Evolutionary conservation across 2,888 invertebrate genomes (phyloP).

Genomic region (Ptychoptera albimana): DNA sequence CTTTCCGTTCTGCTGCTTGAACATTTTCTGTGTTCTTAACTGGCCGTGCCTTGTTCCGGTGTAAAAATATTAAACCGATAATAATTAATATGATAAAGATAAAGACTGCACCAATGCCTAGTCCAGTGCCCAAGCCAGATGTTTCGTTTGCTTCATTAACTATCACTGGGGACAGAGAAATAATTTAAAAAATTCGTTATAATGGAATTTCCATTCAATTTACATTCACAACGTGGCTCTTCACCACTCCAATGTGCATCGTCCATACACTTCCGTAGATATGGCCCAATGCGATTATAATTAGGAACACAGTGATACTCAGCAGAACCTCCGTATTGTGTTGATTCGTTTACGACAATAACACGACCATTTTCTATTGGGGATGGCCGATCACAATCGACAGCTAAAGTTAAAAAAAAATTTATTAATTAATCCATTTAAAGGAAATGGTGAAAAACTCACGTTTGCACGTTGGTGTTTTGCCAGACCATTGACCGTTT

Average conservation of each 20-base stretch:
- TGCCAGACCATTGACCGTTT: slow-evolving; percentile 69
- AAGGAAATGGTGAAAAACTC: slow-evolving; percentile 17
- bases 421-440: not conserved
- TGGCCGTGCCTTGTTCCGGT: slow-evolving; percentile 68
- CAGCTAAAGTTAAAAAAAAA: slow-evolving; percentile 38
- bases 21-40: slow-evolving; percentile 81
- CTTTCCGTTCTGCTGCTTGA: slow-evolving; percentile 71
- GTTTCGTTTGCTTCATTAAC: slow-evolving; percentile 54
- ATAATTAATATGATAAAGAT: slow-evolving; percentile 63
- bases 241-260: slow-evolving; percentile 78
- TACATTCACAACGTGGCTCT: slow-evolving; percentile 66
- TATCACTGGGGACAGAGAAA: slow-evolving; percentile 27
- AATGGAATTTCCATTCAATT: slow-evolving; percentile 9
- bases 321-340: slow-evolving; percentile 65
- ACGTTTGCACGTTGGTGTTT: slow-evolving; percentile 66
- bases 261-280: slow-evolving; percentile 67
- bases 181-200: slow-evolving; percentile 5
- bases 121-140: slow-evolving; percentile 58
- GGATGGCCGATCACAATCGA: slow-evolving; percentile 69
- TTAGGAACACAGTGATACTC: slow-evolving; percentile 84
- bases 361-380: slow-evolving; percentile 72
- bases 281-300: slow-evolving; percentile 65
- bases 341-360: slow-evolving; percentile 71
- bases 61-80: slow-evolving; percentile 62
- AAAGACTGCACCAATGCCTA: slow-evolving; percentile 70